Evolutionary conservation across 2,797 vertebrate species (phyloP).

Genomic region (Syngnathus acus): DNA sequence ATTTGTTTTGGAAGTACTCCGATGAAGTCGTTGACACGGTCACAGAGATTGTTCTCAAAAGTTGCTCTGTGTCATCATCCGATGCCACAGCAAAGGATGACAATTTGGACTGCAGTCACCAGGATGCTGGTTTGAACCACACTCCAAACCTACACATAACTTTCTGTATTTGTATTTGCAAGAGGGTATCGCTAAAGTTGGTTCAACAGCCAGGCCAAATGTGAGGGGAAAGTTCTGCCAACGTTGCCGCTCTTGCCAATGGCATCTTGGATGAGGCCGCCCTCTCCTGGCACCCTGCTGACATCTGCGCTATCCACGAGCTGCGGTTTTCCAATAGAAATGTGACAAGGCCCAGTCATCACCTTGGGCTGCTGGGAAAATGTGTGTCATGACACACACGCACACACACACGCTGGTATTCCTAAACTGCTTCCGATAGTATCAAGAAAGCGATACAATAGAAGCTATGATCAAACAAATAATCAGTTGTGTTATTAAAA

Average conservation of each 20-base stretch:
- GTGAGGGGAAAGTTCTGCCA: slow-evolving; percentile 43
- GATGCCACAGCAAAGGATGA: slow-evolving; percentile 11
- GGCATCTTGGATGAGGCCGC: slow-evolving; percentile 36
- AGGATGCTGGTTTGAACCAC: slow-evolving; percentile 12
- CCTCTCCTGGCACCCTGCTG: slow-evolving; percentile 45
- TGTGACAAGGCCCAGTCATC: slow-evolving; percentile 58
- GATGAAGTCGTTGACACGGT: neutral
- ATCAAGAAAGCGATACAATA: neutral
- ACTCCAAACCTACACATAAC: slow-evolving; percentile 26
- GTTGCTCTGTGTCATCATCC: slow-evolving; percentile 11
- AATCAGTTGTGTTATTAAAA: neutral
- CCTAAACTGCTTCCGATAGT: slow-evolving; percentile 9
- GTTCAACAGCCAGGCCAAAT: slow-evolving; percentile 41
- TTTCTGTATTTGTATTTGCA: slow-evolving; percentile 26
- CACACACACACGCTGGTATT: slow-evolving; percentile 31
- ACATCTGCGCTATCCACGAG: slow-evolving; percentile 62
- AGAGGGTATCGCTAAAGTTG: slow-evolving; percentile 10
- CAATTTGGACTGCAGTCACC: slow-evolving; percentile 17
- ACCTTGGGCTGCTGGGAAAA: slow-evolving; percentile 39
- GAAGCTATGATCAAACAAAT: neutral
- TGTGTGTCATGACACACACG: slow-evolving; percentile 14
- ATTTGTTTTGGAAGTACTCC: neutral
- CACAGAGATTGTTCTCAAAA: slow-evolving; percentile 19
- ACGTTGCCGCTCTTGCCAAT: slow-evolving; percentile 51
- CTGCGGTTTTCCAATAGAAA: slow-evolving; percentile 69